Conservation (phyloP, 1,140 invertebrate genomes). For the Armadillidium nasatum region DNA sequence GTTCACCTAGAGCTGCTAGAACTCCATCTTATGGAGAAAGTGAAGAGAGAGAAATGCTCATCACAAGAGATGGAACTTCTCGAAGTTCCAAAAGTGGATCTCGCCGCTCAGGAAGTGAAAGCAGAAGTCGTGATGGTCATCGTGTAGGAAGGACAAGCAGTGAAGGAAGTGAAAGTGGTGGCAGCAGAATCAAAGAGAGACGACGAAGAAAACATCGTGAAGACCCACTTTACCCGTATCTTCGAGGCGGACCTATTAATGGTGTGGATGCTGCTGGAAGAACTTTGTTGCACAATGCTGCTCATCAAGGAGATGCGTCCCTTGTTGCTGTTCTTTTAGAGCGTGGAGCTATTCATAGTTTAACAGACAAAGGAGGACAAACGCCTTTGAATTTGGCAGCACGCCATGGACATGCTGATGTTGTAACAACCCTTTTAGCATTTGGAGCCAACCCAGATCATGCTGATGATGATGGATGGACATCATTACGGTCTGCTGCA, state of each 20-base stretch:
- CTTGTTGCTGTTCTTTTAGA: constrained; percentile 61
- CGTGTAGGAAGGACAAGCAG: background rate
- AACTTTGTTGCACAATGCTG: constrained; percentile 67
- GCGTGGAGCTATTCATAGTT: constrained; percentile 57
- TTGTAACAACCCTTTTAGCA: constrained; percentile 73
- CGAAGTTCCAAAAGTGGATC: constrained; percentile 21
- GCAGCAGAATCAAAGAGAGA: constrained; percentile 32
- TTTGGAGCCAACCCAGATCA: constrained; percentile 62
- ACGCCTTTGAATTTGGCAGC: constrained; percentile 78
- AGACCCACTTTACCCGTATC: constrained; percentile 42
- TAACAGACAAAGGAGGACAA: constrained; percentile 68
- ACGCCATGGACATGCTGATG: constrained; percentile 75
- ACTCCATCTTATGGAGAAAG: background rate
- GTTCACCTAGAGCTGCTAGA: background rate
- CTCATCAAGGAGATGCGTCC: constrained; percentile 65
- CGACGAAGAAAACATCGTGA: constrained; percentile 35
- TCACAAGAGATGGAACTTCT: background rate
- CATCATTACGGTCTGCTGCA: constrained; percentile 68
- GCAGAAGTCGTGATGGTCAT: constrained; percentile 23
- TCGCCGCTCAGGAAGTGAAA: constrained; percentile 34
- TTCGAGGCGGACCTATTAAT: constrained; percentile 45
- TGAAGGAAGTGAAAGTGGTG: constrained; percentile 27
- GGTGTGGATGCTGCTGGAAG: constrained; percentile 58
- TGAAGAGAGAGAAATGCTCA: background rate
- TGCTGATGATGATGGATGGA: constrained; percentile 62